Percentiles rank a stretch among this genome's conserved stretches.
Evolutionary conservation across 2,113 vertebrate genomes (phyloP).

Genomic region (Podocnemis expansa): DNA sequence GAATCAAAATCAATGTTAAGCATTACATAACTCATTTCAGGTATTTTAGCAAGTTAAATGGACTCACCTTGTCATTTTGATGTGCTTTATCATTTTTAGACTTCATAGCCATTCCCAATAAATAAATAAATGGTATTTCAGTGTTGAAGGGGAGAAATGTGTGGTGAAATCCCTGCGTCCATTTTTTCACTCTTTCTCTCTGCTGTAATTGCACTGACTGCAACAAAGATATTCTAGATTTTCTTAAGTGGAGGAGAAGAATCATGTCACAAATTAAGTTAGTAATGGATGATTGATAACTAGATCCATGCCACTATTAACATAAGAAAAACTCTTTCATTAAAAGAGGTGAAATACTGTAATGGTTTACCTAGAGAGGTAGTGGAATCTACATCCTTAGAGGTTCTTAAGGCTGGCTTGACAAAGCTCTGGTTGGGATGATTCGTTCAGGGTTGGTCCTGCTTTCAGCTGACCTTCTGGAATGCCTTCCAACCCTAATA

Average conservation of each 20-base stretch:
- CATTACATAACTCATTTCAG: not conserved
- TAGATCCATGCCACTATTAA: not conserved
- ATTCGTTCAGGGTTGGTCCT: no score
- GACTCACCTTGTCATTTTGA: not conserved
- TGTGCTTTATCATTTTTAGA: not conserved
- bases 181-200: not conserved
- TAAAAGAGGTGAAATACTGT: no score
- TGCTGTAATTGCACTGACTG: not conserved
- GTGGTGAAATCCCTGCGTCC: fast-evolving
- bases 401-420: no score
- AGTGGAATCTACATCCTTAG: no score
- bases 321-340: no score
- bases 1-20: constrained; percentile 68
- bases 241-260: not conserved
- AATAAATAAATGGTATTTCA: not conserved
- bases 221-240: not conserved
- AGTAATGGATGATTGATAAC: not conserved
- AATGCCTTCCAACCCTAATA: no score
- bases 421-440: no score
- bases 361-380: no score
- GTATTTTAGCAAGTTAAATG: not conserved
- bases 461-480: no score
- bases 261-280: not conserved
- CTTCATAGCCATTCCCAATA: not conserved
- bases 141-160: not conserved